Conservation (phyloP, 2,113 vertebrate genomes). For the Peromyscus californicus region DNA sequence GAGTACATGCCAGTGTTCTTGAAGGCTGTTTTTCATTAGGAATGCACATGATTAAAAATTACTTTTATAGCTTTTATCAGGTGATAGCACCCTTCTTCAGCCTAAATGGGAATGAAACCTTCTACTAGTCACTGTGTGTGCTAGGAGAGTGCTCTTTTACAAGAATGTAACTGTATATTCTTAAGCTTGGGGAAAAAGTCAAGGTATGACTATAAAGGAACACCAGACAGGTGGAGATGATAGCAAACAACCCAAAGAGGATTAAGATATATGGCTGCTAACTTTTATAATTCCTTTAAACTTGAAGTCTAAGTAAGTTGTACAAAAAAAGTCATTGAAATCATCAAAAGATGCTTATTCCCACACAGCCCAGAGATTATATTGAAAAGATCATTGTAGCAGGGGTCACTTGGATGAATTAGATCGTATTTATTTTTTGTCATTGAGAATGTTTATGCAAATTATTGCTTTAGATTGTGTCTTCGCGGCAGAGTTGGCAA, state of each 20-base stretch:
- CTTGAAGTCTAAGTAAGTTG: constrained; percentile 1
- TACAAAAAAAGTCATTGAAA: background rate
- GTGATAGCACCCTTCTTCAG: background rate
- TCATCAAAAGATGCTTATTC: background rate
- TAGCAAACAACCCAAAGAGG: background rate
- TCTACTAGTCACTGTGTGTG: background rate
- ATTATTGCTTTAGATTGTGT: background rate
- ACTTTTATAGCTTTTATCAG: background rate
- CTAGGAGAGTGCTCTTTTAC: background rate
- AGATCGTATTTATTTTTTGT: background rate
- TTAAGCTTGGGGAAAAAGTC: background rate
- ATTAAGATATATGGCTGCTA: background rate
- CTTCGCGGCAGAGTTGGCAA: background rate
- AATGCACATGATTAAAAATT: background rate
- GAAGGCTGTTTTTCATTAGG: background rate
- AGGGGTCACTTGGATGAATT: constrained; percentile 31
- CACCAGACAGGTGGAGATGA: background rate
- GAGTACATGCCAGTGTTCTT: background rate
- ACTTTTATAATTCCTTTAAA: background rate
- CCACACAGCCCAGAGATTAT: background rate
- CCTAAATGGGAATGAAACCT: background rate
- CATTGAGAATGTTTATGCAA: background rate
- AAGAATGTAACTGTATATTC: background rate
- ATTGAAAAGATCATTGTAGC: background rate
- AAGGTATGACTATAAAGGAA: background rate